Percentiles rank a stretch among this genome's conserved stretches.
phyloP scores from a whole-genome alignment of 1,140 invertebrate species.

The Scylla paramamosain region DNA sequence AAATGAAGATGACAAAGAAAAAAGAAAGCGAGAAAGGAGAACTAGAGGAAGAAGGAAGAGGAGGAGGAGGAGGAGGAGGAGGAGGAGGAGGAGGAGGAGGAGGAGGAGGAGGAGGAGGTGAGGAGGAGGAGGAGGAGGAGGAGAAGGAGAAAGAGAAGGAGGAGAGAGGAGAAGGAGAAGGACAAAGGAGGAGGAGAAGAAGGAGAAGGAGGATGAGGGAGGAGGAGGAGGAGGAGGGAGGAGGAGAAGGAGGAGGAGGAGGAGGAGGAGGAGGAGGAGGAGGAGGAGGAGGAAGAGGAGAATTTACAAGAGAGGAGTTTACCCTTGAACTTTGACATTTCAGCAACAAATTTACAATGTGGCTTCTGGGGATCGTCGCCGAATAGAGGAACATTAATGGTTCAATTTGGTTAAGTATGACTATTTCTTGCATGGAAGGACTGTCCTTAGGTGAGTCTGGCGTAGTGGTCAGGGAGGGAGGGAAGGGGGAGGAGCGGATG shows the following conservation, averaged over 20 bases:
- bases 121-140: not conserved
- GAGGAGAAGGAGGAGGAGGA: too few relatives aligned
- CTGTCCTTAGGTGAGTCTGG: too few relatives aligned
- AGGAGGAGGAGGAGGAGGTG: not conserved
- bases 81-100: not conserved
- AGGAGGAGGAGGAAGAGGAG: not conserved
- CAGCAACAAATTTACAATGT: not conserved
- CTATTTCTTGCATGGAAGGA: not conserved
- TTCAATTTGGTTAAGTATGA: not conserved
- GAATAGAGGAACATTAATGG: not conserved
- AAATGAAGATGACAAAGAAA: not conserved
- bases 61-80: too few relatives aligned
- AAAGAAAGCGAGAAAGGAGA: too few relatives aligned
- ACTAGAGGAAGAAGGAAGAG: not conserved
- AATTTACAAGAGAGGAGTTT: not conserved
- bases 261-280: not conserved
- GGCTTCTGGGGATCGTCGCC: not conserved
- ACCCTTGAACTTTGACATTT: not conserved
- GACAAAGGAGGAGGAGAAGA: not conserved
- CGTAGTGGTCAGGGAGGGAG: too few relatives aligned
- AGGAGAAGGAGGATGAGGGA: not conserved
- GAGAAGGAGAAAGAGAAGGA: not conserved
- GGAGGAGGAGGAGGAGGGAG: too few relatives aligned
- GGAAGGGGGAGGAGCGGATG: too few relatives aligned
- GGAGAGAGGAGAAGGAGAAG: not conserved